phyloP scores from a whole-genome alignment of 2,888 invertebrate genomes.

The Tinea semifulvella region DNA sequence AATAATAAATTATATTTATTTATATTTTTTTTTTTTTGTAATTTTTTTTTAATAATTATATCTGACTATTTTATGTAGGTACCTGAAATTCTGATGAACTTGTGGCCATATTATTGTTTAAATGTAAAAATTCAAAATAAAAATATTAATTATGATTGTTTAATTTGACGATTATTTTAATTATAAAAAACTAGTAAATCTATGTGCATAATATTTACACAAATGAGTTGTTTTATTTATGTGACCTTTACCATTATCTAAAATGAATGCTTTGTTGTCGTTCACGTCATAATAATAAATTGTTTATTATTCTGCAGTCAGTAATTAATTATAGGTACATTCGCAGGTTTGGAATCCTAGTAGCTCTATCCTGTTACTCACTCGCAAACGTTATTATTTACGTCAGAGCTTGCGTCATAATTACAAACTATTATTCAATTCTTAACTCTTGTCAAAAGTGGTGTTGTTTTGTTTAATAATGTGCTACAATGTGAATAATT shows the following conservation, averaged over 20 bases:
- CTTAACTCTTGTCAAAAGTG: no score
- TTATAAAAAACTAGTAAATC: constrained; percentile 48
- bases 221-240: constrained; percentile 12
- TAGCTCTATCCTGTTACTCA: no score
- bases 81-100: constrained; percentile 59
- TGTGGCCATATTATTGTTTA: constrained; percentile 59
- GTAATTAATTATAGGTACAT: no score
- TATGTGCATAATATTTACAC: constrained; percentile 40
- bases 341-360: no score
- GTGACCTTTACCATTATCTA: not conserved
- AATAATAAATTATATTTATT: constrained; percentile 6
- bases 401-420: no score
- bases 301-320: not conserved
- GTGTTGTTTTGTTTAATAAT: no score
- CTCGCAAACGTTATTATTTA: no score
- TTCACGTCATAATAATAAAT: not conserved
- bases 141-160: constrained; percentile 24
- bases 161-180: constrained; percentile 54
- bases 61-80: no score
- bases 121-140: constrained; percentile 12
- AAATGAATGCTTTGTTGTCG: not conserved
- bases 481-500: no score
- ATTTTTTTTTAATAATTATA: constrained; percentile 35
- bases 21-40: not conserved
- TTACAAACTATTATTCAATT: no score